phyloP scores from a whole-genome alignment of 2,888 invertebrate genomes.

The Philereme vetulata region DNA sequence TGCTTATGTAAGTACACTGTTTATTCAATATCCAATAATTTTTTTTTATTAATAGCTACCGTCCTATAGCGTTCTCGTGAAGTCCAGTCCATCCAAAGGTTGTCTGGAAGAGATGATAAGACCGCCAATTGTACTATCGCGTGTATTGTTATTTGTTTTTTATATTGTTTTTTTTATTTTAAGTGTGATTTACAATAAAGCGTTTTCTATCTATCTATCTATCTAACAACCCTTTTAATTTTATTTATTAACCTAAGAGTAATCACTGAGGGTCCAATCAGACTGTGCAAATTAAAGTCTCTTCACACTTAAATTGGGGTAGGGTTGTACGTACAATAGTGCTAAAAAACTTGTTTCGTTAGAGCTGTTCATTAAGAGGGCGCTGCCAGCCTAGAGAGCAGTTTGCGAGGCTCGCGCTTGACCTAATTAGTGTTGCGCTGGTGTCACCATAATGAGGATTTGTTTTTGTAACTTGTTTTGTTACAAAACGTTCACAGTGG shows the following conservation, averaged over 20 bases:
- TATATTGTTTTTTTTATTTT: no score
- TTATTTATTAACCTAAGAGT: neutral
- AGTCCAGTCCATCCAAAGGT: no score
- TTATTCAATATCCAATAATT: no score
- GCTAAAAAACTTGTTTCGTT: constrained; percentile 71
- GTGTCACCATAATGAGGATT: constrained; percentile 64
- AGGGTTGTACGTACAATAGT: constrained; percentile 48
- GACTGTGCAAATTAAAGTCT: constrained; percentile 8
- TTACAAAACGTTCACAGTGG: constrained; percentile 44
- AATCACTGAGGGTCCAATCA: neutral
- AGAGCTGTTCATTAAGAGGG: constrained; percentile 74
- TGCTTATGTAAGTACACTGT: no score
- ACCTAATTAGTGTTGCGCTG: constrained; percentile 69
- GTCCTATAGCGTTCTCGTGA: no score
- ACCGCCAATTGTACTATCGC: no score
- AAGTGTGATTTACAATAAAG: no score
- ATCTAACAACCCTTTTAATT: no score
- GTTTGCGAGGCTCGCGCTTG: constrained; percentile 70
- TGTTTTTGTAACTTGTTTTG: constrained; percentile 60
- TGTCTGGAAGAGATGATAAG: no score
- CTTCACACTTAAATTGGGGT: constrained; percentile 33
- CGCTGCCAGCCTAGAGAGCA: constrained; percentile 59
- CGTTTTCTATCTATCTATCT: no score
- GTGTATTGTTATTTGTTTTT: no score
- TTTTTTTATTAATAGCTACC: no score